These are phyloP conservation scores for Leucosticte australis DNA, from an alignment of 2,113 vertebrate genomes.

Conservation along the genomic window DNA sequence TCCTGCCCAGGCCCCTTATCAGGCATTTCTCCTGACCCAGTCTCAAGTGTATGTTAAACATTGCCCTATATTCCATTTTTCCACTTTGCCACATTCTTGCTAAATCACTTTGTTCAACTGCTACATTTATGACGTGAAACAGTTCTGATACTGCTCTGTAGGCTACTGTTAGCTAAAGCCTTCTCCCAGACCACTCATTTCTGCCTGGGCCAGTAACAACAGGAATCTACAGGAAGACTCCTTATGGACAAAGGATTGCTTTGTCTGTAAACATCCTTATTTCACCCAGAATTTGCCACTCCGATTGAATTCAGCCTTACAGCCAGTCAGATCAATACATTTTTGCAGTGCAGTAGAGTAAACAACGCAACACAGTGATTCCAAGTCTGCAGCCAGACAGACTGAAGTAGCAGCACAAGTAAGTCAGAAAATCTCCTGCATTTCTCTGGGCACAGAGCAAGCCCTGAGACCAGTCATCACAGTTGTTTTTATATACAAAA, in stretches of 20 bases:
- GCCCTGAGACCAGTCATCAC: slow-evolving; percentile 52
- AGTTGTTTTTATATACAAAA: slow-evolving; percentile 42
- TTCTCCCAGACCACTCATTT: background rate
- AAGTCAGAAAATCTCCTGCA: slow-evolving; percentile 24
- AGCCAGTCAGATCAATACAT: background rate
- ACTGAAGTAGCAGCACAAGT: slow-evolving; percentile 54
- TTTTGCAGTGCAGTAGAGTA: slow-evolving; percentile 42
- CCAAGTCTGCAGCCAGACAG: slow-evolving; percentile 44
- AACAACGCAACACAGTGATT: slow-evolving; percentile 45
- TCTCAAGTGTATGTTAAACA: background rate
- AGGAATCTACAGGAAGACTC: background rate
- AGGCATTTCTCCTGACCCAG: background rate
- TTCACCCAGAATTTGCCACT: slow-evolving; percentile 19
- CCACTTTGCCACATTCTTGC: background rate
- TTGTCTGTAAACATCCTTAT: slow-evolving; percentile 11
- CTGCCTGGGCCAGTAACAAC: background rate
- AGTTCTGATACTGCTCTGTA: background rate
- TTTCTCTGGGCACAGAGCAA: slow-evolving; percentile 15
- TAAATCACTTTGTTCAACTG: background rate
- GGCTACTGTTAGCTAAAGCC: background rate
- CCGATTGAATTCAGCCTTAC: background rate
- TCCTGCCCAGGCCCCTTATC: background rate
- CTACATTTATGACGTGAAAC: background rate
- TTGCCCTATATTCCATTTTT: background rate
- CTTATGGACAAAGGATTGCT: background rate